These are phyloP conservation scores for Delia radicum DNA, from an alignment of 1,140 invertebrate genomes.

Conservation along the genomic window DNA sequence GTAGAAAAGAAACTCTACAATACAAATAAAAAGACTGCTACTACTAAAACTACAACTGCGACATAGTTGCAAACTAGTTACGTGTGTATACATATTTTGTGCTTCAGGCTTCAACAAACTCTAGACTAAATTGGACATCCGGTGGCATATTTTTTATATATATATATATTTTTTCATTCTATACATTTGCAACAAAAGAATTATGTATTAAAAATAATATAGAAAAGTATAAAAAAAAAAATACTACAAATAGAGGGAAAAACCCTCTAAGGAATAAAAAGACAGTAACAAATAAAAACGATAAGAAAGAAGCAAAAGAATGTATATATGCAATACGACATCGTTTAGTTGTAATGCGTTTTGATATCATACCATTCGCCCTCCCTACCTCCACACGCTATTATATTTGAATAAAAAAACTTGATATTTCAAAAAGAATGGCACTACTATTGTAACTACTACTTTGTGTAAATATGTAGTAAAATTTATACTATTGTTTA, in stretches of 20 bases:
- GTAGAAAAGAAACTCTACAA: not conserved
- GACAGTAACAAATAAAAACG: not conserved
- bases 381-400: not conserved
- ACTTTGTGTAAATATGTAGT: not conserved
- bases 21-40: not conserved
- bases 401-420: too few species aligned
- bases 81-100: not conserved
- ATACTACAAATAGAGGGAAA: not conserved
- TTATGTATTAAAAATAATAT: not conserved
- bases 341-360: not conserved
- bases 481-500: too few species aligned
- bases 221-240: not conserved
- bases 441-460: not conserved
- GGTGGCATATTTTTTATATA: conserved; percentile 11
- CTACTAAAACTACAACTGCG: too few species aligned
- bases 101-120: not conserved
- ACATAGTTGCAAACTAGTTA: not conserved
- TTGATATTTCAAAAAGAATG: too few species aligned
- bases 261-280: not conserved
- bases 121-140: conserved; percentile 23
- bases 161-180: not conserved
- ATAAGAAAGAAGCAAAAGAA: not conserved
- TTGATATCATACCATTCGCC: not conserved
- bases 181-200: conserved; percentile 3
- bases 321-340: not conserved